These are phyloP conservation scores for Xiphophorus hellerii DNA, from an alignment of 2,113 vertebrate genomes.

Conservation along the genomic window DNA sequence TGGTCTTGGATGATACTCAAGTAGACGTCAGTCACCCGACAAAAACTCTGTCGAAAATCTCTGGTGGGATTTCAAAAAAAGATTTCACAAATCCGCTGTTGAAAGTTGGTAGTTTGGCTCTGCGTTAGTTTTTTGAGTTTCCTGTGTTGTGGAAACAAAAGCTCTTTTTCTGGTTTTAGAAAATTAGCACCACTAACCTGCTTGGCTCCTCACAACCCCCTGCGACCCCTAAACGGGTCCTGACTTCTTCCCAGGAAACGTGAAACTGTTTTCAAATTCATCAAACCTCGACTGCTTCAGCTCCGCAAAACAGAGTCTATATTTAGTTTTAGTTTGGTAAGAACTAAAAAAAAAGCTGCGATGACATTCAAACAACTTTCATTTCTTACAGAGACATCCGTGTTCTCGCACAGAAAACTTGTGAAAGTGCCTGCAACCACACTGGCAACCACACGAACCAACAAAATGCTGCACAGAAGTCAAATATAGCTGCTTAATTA, in stretches of 20 bases:
- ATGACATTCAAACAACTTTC: neutral
- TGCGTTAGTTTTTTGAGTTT: too few relatives aligned
- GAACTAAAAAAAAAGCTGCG: neutral
- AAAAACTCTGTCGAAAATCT: too few relatives aligned
- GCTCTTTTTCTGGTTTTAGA: too few relatives aligned
- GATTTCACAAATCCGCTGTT: too few relatives aligned
- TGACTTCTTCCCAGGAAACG: neutral
- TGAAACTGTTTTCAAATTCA: neutral
- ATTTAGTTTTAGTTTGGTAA: constrained; percentile 1
- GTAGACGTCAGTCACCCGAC: too few relatives aligned
- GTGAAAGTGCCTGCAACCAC: constrained; percentile 6
- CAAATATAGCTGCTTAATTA: constrained; percentile 71
- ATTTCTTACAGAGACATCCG: constrained; percentile 3
- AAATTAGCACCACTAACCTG: too few relatives aligned
- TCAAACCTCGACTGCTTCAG: neutral
- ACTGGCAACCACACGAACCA: constrained; percentile 30
- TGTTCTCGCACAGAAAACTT: constrained; percentile 8
- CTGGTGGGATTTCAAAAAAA: too few relatives aligned
- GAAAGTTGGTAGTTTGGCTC: too few relatives aligned
- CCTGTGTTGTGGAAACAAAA: too few relatives aligned
- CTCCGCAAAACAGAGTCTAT: neutral
- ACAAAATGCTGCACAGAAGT: constrained; percentile 31
- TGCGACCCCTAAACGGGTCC: neutral
- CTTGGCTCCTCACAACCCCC: too few relatives aligned
- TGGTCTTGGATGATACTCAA: too few relatives aligned